Conservation (phyloP, 1,140 invertebrate genomes). For the Cotesia glomerata region DNA sequence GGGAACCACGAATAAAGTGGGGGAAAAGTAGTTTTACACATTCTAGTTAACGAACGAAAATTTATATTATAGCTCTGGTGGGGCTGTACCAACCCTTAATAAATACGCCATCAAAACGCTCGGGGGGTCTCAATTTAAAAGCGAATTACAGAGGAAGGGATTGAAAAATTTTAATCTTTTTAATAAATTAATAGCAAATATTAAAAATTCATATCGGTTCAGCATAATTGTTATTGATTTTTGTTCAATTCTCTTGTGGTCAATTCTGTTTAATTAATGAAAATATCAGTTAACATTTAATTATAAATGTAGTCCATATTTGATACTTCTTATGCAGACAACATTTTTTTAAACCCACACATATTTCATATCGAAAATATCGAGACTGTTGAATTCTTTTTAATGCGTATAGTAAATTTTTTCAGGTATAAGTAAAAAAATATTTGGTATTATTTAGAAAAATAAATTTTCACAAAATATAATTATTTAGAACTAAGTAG, state of each 20-base stretch:
- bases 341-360: too few relatives aligned
- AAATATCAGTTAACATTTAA: not conserved
- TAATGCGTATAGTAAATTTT: too few relatives aligned
- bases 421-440: too few relatives aligned
- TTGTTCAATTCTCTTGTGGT: not conserved
- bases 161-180: constrained; percentile 13
- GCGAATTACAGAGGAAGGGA: constrained; percentile 24
- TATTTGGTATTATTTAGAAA: too few relatives aligned
- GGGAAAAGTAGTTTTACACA: constrained; percentile 39
- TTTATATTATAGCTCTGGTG: constrained; percentile 25
- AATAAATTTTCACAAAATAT: too few relatives aligned
- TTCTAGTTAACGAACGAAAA: constrained; percentile 30
- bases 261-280: not conserved
- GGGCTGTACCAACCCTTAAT: constrained; percentile 52
- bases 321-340: too few relatives aligned
- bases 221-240: constrained; percentile 7
- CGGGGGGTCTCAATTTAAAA: constrained; percentile 28
- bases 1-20: constrained; percentile 40
- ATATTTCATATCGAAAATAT: too few relatives aligned
- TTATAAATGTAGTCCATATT: too few relatives aligned
- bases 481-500: not conserved
- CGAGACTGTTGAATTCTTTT: too few relatives aligned
- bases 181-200: constrained; percentile 12
- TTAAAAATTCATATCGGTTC: not conserved
- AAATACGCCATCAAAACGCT: constrained; percentile 44